Evolutionary conservation across 1,140 invertebrate genomes (phyloP).

Genomic region (Bombus affinis): DNA sequence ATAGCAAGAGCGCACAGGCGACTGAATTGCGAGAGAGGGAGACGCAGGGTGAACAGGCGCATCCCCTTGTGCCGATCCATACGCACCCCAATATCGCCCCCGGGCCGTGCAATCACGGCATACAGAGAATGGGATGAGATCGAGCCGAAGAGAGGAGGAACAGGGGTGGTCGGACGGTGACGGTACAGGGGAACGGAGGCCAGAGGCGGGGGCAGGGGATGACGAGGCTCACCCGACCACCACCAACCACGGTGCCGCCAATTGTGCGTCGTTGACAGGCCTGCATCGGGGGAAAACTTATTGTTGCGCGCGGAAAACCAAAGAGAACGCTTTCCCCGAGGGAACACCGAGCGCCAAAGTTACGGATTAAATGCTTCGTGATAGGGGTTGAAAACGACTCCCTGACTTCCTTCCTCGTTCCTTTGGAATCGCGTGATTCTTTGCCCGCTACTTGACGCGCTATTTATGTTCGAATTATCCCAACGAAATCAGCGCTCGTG

Average conservation of each 20-base stretch:
- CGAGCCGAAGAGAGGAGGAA: slow-evolving; percentile 71
- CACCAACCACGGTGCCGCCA: slow-evolving; percentile 72
- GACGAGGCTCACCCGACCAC: slow-evolving; percentile 44
- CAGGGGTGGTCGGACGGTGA: slow-evolving; percentile 68
- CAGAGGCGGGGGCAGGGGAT: slow-evolving; percentile 11
- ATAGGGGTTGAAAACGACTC: slow-evolving; percentile 43
- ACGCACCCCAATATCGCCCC: slow-evolving; percentile 79
- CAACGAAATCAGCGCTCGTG: neutral
- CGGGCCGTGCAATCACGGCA: slow-evolving; percentile 80
- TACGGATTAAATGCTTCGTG: slow-evolving; percentile 73
- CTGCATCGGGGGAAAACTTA: slow-evolving; percentile 75
- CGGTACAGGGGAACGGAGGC: neutral
- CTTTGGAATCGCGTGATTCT: slow-evolving; percentile 8
- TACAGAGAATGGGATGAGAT: slow-evolving; percentile 80
- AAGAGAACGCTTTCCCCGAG: slow-evolving; percentile 73
- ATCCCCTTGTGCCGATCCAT: slow-evolving; percentile 67
- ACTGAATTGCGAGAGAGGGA: slow-evolving; percentile 18
- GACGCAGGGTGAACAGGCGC: slow-evolving; percentile 56
- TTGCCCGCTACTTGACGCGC: neutral
- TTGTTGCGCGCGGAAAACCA: slow-evolving; percentile 78
- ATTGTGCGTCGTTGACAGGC: slow-evolving; percentile 79
- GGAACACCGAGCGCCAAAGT: slow-evolving; percentile 68
- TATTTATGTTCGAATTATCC: slow-evolving; percentile 32
- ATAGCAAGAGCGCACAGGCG: too few relatives aligned
- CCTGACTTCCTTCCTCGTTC: slow-evolving; percentile 37